Evolutionary conservation across 2,797 vertebrate genomes (phyloP), one percentile per base, ranked within the genome.

Genomic region (Sebastes matsubarae): DNA sequence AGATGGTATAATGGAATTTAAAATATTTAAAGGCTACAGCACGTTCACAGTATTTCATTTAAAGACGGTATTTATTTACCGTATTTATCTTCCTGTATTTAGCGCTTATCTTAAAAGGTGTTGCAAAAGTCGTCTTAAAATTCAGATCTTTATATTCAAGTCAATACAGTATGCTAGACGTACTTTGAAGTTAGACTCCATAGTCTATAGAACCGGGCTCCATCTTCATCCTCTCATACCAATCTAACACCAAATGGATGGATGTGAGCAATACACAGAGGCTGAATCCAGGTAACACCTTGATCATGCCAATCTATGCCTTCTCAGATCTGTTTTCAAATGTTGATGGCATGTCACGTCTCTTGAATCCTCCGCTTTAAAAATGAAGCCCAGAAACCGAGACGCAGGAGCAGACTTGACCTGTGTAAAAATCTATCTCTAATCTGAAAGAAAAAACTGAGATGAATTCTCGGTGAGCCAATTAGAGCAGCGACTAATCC

Each of bases 401-500:
- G 87, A 80, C 13, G 50, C 77, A 1, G 67, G 36, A 34, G 76
- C 74, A 63, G 84, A 87, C 85, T 88, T 91, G 90, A 94, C 90
- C 92, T 78, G 82, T 8, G 83, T 68, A 74, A 83, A 88, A 92
- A 92, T 88, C 83, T 71, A 84, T 89, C 83, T 91, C 84, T 90
- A 93, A 93, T 94, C 90, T 94, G 87, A 80, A 85, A 85, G 84
- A 85, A 60, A 18, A 77, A 91, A 94, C 81, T 77, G 72, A 91
- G 90, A 93, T 89, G 87, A 92, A 94, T 95, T 92, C 89, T 91
- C 76, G 7, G 82, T 77, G 84, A 94, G 90, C 91, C 92, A 94
- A 94, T 94, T 95, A 94, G 89, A 93, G 91, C 75, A 57, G 75
- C 83, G 52, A 82, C 90, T 92, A 95, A 95, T 95, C 92, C 91